These are phyloP conservation scores for Poeciliopsis prolifica DNA, from an alignment of 2,113 vertebrate species.

Conservation along the genomic window DNA sequence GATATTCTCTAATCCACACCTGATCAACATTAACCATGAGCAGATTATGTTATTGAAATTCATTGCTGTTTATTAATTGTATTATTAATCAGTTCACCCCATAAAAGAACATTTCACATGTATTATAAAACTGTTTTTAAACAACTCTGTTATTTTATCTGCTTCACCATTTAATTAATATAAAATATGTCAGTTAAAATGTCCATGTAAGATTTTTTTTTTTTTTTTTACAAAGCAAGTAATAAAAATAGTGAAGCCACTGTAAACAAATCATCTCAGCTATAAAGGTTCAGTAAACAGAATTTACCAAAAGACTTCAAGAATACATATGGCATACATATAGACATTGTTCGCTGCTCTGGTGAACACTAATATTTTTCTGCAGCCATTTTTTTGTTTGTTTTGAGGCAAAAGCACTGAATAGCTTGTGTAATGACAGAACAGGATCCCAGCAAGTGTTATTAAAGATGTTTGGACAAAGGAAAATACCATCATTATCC, in stretches of 20 bases:
- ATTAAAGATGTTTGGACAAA: conserved; percentile 59
- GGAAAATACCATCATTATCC: conserved; percentile 63
- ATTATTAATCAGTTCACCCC: too few species aligned
- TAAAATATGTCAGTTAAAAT: too few species aligned
- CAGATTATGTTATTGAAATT: too few species aligned
- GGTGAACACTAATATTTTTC: conserved; percentile 20
- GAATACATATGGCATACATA: conserved; percentile 15
- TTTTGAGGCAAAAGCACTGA: conserved; percentile 39
- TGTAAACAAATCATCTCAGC: not conserved
- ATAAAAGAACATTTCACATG: too few species aligned
- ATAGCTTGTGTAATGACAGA: conserved; percentile 40
- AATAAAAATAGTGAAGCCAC: not conserved
- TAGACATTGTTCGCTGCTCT: conserved; percentile 33
- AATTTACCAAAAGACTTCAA: conserved; percentile 5
- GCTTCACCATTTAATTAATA: too few species aligned
- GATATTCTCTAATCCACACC: too few species aligned
- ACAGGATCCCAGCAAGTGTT: conserved; percentile 34
- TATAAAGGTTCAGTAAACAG: conserved; percentile 3
- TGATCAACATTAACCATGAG: too few species aligned
- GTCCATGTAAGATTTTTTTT: not conserved
- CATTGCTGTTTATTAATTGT: too few species aligned
- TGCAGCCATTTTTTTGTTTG: conserved; percentile 20
- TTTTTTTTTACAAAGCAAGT: not conserved
- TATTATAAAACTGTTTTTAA: too few species aligned
- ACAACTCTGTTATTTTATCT: too few species aligned